A percentile compares a stretch with the other conserved stretches of the same genome.
phyloP scores from a whole-genome alignment of 2,888 invertebrate genomes.

The Xestia c-nigrum region DNA sequence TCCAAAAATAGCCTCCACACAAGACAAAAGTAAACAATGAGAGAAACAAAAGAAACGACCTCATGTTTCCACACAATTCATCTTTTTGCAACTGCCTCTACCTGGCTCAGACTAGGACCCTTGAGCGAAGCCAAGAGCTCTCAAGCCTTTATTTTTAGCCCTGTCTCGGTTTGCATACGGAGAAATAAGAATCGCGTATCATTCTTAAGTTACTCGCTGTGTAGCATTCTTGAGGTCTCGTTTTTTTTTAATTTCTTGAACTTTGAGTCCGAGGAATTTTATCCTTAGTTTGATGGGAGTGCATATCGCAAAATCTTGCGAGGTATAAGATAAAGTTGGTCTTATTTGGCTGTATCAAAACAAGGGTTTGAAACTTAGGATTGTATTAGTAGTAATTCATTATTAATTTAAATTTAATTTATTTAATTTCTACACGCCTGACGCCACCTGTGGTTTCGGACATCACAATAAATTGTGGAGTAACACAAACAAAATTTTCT shows the following conservation, averaged over 20 bases:
- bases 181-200: slow-evolving; percentile 60
- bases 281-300: slow-evolving; percentile 2
- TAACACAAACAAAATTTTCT: neutral
- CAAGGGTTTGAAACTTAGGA: neutral
- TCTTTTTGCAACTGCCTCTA: slow-evolving; percentile 42
- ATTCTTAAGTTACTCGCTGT: slow-evolving; percentile 46
- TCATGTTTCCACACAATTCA: slow-evolving; percentile 16
- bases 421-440: neutral
- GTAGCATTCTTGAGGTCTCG: slow-evolving; percentile 46
- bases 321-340: slow-evolving; percentile 13
- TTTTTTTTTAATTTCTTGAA: slow-evolving; percentile 38
- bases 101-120: slow-evolving; percentile 31
- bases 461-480: neutral
- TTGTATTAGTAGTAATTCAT: neutral
- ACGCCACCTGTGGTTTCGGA: neutral
- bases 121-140: slow-evolving; percentile 31
- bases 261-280: slow-evolving; percentile 28
- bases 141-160: slow-evolving; percentile 64
- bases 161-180: slow-evolving; percentile 61
- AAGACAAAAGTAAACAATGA: slow-evolving; percentile 19
- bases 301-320: neutral
- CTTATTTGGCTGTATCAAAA: neutral
- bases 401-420: neutral
- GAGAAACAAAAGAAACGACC: slow-evolving; percentile 35
- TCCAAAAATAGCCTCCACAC: slow-evolving; percentile 21